These are phyloP conservation scores for Ormyrus labotus DNA, from an alignment of 2,888 invertebrate genomes.

Conservation along the genomic window DNA sequence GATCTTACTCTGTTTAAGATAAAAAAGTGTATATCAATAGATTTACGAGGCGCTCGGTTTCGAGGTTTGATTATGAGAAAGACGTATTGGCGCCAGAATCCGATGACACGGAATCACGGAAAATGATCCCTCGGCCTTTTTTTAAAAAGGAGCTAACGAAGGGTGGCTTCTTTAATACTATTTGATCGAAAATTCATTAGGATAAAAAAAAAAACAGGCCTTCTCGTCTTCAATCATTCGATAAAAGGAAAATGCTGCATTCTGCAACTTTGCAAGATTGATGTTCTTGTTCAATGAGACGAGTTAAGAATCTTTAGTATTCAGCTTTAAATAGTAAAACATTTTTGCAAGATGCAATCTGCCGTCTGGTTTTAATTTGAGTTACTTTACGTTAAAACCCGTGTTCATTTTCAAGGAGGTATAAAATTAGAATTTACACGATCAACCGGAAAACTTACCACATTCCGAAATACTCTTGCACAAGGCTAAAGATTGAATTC, in stretches of 20 bases:
- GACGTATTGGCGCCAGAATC: slow-evolving; percentile 35
- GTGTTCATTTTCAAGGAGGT: too few species aligned
- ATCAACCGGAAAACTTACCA: neutral
- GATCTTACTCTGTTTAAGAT: slow-evolving; percentile 47
- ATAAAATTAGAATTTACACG: too few species aligned
- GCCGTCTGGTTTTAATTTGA: too few species aligned
- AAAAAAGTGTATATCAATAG: slow-evolving; percentile 13
- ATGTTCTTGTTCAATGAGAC: slow-evolving; percentile 1
- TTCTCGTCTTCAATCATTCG: slow-evolving; percentile 27
- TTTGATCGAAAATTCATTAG: slow-evolving; percentile 30
- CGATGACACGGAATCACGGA: slow-evolving; percentile 28
- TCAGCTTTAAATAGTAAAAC: neutral
- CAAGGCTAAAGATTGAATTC: too few species aligned
- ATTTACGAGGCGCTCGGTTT: neutral
- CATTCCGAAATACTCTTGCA: neutral
- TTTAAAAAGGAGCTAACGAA: neutral
- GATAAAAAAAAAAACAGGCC: slow-evolving; percentile 32
- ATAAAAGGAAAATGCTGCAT: slow-evolving; percentile 14
- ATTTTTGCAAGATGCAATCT: too few species aligned
- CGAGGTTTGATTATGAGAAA: slow-evolving; percentile 14
- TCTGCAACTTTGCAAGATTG: slow-evolving; percentile 14
- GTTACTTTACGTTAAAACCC: too few species aligned
- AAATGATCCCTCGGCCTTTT: slow-evolving; percentile 8
- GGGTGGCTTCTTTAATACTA: slow-evolving; percentile 23
- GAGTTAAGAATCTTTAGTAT: neutral